These are phyloP conservation scores for Spea hammondii DNA, from an alignment of 2,797 vertebrate genomes.

Conservation along the genomic window DNA sequence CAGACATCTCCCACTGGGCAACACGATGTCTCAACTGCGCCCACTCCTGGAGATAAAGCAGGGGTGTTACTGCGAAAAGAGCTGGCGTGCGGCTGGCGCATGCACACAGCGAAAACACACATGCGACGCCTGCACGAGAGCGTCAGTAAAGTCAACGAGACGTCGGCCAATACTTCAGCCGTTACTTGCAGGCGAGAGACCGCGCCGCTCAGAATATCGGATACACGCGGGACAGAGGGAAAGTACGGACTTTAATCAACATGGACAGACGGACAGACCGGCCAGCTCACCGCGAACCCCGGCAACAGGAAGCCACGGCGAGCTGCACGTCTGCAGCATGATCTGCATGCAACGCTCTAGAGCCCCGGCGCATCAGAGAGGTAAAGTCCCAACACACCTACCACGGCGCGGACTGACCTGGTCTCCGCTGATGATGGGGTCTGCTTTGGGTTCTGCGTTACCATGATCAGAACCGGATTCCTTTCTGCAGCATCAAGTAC, in stretches of 20 bases:
- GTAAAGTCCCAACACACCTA: neutral
- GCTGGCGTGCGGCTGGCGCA: too few relatives aligned
- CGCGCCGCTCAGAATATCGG: neutral
- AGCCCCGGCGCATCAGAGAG: too few relatives aligned
- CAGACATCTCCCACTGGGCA: slow-evolving; percentile 81
- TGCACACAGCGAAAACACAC: too few relatives aligned
- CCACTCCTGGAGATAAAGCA: slow-evolving; percentile 32
- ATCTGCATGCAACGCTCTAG: too few relatives aligned
- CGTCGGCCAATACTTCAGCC: too few relatives aligned
- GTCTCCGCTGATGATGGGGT: slow-evolving; percentile 26
- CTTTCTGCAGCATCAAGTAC: neutral
- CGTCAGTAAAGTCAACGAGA: too few relatives aligned
- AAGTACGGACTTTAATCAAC: too few relatives aligned
- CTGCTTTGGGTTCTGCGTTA: slow-evolving; percentile 13
- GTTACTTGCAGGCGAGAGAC: too few relatives aligned
- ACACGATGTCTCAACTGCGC: slow-evolving; percentile 65
- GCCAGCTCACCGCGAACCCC: neutral
- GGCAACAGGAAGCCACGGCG: neutral
- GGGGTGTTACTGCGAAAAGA: neutral
- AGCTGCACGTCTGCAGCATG: too few relatives aligned
- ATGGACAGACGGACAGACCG: neutral
- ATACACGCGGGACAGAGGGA: neutral
- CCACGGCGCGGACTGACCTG: slow-evolving; percentile 26
- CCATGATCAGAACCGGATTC: slow-evolving; percentile 30
- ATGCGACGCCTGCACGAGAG: too few relatives aligned